Evolutionary conservation across 2,888 invertebrate genomes (phyloP).

Genomic region (Drosophila eohydei): DNA sequence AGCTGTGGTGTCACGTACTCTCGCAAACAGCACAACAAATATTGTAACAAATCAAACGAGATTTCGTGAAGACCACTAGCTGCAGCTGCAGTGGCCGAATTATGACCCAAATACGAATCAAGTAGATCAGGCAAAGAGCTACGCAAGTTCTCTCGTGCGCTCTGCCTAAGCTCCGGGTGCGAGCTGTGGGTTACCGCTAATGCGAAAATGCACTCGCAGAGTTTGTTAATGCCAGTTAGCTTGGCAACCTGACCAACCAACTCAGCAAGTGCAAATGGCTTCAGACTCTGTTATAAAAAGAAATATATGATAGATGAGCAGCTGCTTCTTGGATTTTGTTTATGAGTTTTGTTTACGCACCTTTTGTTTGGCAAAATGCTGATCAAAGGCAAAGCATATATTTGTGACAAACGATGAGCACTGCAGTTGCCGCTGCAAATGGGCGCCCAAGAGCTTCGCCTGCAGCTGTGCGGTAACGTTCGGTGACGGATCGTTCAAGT

Average conservation of each 20-base stretch:
- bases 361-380: conserved; percentile 91
- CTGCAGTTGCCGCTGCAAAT: conserved; percentile 91
- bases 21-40: conserved; percentile 87
- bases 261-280: conserved; percentile 91
- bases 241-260: conserved; percentile 94
- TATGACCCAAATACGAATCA: conserved; percentile 92
- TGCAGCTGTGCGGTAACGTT: conserved; percentile 86
- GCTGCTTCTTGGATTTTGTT: background rate
- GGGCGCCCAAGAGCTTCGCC: conserved; percentile 91
- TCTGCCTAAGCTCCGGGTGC: conserved; percentile 90
- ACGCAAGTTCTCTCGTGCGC: conserved; percentile 92
- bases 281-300: conserved; percentile 88
- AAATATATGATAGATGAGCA: conserved; percentile 5
- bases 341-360: conserved; percentile 83
- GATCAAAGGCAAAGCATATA: conserved; percentile 94
- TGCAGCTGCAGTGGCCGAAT: conserved; percentile 86
- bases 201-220: conserved; percentile 96
- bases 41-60: conserved; percentile 94
- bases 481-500: conserved; percentile 89
- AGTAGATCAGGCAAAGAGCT: conserved; percentile 93
- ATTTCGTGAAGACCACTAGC: conserved; percentile 92
- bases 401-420: conserved; percentile 95
- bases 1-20: conserved; percentile 85
- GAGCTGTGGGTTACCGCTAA: conserved; percentile 93
- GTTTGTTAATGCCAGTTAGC: conserved; percentile 93